phyloP scores from a whole-genome alignment of 2,113 vertebrate species.

The Stigmatopora nigra region DNA sequence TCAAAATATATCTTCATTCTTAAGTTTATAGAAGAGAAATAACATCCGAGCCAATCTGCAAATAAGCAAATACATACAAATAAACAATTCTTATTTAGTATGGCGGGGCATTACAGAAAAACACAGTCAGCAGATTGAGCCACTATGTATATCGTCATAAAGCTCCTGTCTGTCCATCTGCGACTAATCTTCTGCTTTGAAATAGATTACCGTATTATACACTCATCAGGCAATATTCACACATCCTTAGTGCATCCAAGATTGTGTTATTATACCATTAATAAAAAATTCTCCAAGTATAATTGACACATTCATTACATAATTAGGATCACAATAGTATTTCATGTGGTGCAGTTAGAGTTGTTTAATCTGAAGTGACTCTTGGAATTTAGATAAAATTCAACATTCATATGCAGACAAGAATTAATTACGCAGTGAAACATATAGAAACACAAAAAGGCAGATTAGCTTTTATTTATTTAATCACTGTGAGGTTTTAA shows the following conservation, averaged over 20 bases:
- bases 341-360: background rate
- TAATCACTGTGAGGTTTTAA: too few relatives aligned
- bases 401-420: background rate
- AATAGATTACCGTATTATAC: conserved; percentile 50
- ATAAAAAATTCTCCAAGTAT: background rate
- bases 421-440: too few relatives aligned
- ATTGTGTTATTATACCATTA: background rate
- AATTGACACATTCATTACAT: background rate
- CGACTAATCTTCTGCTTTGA: conserved; percentile 54
- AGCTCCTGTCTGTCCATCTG: conserved; percentile 28
- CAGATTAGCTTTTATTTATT: too few relatives aligned
- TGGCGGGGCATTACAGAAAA: conserved; percentile 13
- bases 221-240: conserved; percentile 50
- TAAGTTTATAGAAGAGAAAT: background rate
- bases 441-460: too few relatives aligned
- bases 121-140: conserved; percentile 40
- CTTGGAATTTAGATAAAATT: background rate
- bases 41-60: background rate
- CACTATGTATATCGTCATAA: conserved; percentile 33
- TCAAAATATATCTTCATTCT: background rate
- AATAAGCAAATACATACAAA: background rate
- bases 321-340: background rate
- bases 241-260: conserved; percentile 22
- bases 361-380: background rate
- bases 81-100: background rate